Base-by-base conservation (phyloP, 2,888 invertebrate species). In the Drosophila stalkeri region DNA sequence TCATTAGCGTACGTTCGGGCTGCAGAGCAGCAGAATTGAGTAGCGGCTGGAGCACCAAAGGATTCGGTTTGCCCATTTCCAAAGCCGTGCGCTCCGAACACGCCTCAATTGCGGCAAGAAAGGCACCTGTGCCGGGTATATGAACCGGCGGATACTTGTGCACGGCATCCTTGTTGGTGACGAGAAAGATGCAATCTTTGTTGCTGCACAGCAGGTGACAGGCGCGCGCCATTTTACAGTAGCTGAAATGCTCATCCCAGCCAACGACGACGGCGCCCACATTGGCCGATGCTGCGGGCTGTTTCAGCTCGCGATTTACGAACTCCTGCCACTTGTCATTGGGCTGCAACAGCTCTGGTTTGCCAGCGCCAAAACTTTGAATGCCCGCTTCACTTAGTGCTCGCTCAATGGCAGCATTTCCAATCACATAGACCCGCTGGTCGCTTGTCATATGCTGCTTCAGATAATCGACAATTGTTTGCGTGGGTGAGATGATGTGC, bases 181-280 rank as follows among this genome's bases (percentile, higher is more conserved):
- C 98, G 60, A 99, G 94, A 91, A 98, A 99, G 16, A 96, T 91
- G 81, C 97, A 96, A 23, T 96, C 94, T 3, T 96, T 95, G 82
- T 97, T 94, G 31, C 95, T 94, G 60, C 61, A 65, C 1, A 99
- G 94, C 92, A 99, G 99, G 47, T 96, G 96, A 3, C 97, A 96
- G 1, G 99, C 99, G 92, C 97, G 98, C 90, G 97, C 94, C 89
- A 99, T 94, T 94, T 99, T 99, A 0, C 96, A 95, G 91, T 97
- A 98, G 91, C 97, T 98, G 88, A 99, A 96, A 92, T 98, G 96
- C 77, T 96, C 96, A 93, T 99, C 99, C 93, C 98, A 99, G 6
- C 98, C 99, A 31, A 99, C 97, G 31, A 99, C 94, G 0, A 99
- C 99, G 49, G 99, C 99, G 1, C 97, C 97, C 23, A 99, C 96